Percentiles rank a stretch among this genome's conserved stretches.
Evolutionary conservation across 2,888 invertebrate species (phyloP).

Genomic region (Anarsia innoxiella): DNA sequence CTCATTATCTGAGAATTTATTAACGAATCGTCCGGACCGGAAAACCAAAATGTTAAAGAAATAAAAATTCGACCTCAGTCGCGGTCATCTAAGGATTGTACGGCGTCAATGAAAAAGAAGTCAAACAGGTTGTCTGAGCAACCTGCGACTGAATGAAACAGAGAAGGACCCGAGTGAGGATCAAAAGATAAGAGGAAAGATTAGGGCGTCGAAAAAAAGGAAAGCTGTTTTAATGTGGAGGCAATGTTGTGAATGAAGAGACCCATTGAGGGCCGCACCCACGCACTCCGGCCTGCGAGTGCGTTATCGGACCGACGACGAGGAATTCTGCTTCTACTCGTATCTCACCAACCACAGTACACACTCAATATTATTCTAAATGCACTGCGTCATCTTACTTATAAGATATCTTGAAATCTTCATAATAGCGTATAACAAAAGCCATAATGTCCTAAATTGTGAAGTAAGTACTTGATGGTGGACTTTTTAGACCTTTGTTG

Average conservation of each 20-base stretch:
- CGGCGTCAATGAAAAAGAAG: constrained; percentile 73
- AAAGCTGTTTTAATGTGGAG: constrained; percentile 68
- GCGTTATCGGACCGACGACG: constrained; percentile 14
- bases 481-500: too few species aligned
- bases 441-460: too few species aligned
- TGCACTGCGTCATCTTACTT: too few species aligned
- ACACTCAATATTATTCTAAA: background rate
- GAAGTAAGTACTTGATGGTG: too few species aligned
- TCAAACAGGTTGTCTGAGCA: constrained; percentile 64
- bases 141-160: constrained; percentile 71
- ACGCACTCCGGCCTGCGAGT: constrained; percentile 45
- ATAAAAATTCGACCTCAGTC: constrained; percentile 74
- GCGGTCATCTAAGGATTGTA: constrained; percentile 72
- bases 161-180: constrained; percentile 65
- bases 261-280: constrained; percentile 69
- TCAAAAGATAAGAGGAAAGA: constrained; percentile 70
- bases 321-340: too few species aligned
- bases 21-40: constrained; percentile 73
- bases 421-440: too few species aligned
- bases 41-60: constrained; percentile 75
- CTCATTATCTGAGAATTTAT: constrained; percentile 76
- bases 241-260: constrained; percentile 73
- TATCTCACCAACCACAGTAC: too few species aligned
- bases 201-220: constrained; percentile 66
- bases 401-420: too few species aligned